phyloP scores from a whole-genome alignment of 2,888 invertebrate species.

The Branchipolynoe longqiensis region DNA sequence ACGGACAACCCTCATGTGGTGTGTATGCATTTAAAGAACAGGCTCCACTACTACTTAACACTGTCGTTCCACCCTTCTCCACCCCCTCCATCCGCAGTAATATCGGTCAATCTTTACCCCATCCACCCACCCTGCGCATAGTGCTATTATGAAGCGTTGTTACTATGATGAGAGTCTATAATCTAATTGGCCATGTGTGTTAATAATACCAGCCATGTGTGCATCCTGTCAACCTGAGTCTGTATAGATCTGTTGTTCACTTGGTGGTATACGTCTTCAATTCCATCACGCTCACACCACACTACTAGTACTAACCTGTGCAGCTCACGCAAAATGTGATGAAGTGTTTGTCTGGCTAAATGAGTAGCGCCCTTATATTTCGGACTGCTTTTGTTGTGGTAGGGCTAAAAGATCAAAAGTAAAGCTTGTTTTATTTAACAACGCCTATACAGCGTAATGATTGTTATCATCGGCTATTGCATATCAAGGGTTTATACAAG shows the following conservation, averaged over 20 bases:
- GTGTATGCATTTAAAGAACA: constrained; percentile 34
- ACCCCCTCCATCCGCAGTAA: constrained; percentile 8
- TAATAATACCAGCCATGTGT: constrained; percentile 38
- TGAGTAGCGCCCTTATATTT: no score
- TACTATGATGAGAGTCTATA: no score
- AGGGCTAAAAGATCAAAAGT: no score
- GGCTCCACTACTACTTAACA: not conserved
- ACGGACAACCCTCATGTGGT: constrained; percentile 45
- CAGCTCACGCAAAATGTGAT: not conserved
- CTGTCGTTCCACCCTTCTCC: not conserved
- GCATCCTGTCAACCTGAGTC: constrained; percentile 42
- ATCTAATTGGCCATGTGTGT: constrained; percentile 22
- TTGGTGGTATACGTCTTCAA: not conserved
- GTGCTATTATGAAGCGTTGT: constrained; percentile 54
- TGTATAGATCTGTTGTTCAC: constrained; percentile 33
- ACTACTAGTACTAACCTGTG: not conserved
- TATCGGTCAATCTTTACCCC: constrained; percentile 15
- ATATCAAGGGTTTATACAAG: no score
- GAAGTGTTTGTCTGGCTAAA: no score
- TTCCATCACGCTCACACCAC: no score
- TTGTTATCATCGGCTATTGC: no score
- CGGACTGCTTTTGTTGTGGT: no score
- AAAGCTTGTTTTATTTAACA: no score
- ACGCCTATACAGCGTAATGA: no score
- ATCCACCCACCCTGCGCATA: no score